Base-by-base conservation (phyloP, 2,797 vertebrate genomes). In the Gobionotothen gibberifrons region DNA sequence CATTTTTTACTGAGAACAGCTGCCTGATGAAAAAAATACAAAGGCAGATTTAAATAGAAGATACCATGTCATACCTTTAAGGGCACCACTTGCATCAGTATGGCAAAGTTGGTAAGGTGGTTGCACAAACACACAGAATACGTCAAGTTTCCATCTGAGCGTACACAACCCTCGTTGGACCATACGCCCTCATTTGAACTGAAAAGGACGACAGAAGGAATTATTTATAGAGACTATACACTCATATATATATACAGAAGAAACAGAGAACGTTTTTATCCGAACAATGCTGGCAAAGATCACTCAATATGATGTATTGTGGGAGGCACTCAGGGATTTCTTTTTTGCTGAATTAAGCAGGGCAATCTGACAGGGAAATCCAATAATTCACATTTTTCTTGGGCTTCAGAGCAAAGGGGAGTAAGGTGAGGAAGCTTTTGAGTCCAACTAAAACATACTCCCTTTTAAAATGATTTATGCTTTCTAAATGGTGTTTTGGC, bases 91-190 rank as follows among this genome's bases (percentile, higher is more conserved):
- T 99, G 98, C 98, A 99, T 99, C 10, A 99, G 95, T 74, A 99
- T 97, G 89, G 98, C 98, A 0, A 99, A 99, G 95, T 98, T 99
- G 84, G 98, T 99, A 84, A 99, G 97, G 90, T 99, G 98, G 44
- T 97, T 97, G 81, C 98, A 99, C 75, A 92, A 93, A 80, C 98
- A 99, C 79, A 96, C 76, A 0, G 97, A 98, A 90, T 96, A 92
- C 17, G 94, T 95, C 80, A 96, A 89, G 92, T 97, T 96, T 22
- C 97, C 97, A 0, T 91, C 94, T 0, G 92, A 83, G 17, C 94
- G 96, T 0, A 94, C 89, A 3, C 98, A 99, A 4, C 98, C 98
- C 84, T 95, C 85, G 0, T 94, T 93, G 4, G 98, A 99, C 98
- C 98, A 99, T 29, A 97, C 68, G 0, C 95, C 97, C 17, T 93